Conservation (phyloP, 2,888 invertebrate genomes). For the Chrysopilus asiliformis region DNA sequence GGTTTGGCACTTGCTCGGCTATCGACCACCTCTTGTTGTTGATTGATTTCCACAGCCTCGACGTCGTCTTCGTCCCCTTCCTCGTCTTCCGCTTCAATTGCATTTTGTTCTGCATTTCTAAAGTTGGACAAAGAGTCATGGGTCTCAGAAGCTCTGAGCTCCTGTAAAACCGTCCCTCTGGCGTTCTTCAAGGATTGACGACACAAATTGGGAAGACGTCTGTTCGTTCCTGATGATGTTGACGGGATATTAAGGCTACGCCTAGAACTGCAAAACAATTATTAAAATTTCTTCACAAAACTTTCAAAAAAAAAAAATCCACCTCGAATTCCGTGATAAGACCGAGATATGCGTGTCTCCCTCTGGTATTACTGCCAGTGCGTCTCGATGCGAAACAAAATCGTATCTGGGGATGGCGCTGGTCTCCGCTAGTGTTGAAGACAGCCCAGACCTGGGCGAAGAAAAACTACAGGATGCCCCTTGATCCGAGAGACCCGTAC, state of each 20-base stretch:
- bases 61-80: too few species aligned
- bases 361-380: slow-evolving; percentile 20
- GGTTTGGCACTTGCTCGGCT: slow-evolving; percentile 3
- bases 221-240: too few species aligned
- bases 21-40: slow-evolving; percentile 6
- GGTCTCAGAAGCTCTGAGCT: not conserved
- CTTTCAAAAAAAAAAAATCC: too few species aligned
- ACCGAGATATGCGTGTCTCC: slow-evolving; percentile 2
- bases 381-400: slow-evolving; percentile 18
- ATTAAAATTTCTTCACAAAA: not conserved
- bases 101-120: not conserved
- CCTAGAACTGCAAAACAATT: slow-evolving; percentile 21
- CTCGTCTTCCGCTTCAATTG: not conserved
- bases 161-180: not conserved
- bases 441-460: not conserved
- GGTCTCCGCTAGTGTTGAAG: not conserved
- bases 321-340: too few species aligned
- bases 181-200: slow-evolving; percentile 19
- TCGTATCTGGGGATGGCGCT: too few species aligned
- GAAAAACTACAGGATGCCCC: too few species aligned
- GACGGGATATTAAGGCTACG: slow-evolving; percentile 27
- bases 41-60: not conserved
- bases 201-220: slow-evolving; percentile 19
- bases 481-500: too few species aligned
- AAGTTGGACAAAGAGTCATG: slow-evolving; percentile 11